Evolutionary conservation across 2,888 invertebrate genomes (phyloP).

Genomic region (Drosophila vallismaia): DNA sequence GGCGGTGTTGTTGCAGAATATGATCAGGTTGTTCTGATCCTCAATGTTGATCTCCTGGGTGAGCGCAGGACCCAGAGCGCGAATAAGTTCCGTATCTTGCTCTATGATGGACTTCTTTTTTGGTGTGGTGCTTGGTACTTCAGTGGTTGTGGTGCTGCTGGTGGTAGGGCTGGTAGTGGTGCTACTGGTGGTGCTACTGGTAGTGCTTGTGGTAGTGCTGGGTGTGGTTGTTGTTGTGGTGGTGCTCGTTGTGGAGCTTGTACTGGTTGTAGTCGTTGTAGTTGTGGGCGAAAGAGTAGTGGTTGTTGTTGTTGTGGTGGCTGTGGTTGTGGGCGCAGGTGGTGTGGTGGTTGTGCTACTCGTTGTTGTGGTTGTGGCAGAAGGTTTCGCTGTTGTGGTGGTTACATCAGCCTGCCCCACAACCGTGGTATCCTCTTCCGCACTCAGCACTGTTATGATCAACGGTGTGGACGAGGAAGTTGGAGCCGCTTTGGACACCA

Average conservation of each 20-base stretch:
- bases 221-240: constrained; percentile 31
- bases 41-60: constrained; percentile 78
- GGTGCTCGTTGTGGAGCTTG: constrained; percentile 25
- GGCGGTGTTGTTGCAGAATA: constrained; percentile 83
- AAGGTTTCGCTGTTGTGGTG: constrained; percentile 24
- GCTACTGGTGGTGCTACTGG: constrained; percentile 12
- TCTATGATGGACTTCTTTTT: constrained; percentile 66
- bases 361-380: constrained; percentile 27
- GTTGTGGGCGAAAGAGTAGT: constrained; percentile 17
- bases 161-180: constrained; percentile 27
- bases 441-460: constrained; percentile 80
- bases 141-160: constrained; percentile 30
- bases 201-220: constrained; percentile 27
- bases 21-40: constrained; percentile 81
- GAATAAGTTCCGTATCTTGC: constrained; percentile 72
- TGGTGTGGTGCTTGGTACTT: constrained; percentile 22
- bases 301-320: constrained; percentile 16
- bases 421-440: constrained; percentile 72
- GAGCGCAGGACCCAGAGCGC: constrained; percentile 74
- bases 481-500: constrained; percentile 36
- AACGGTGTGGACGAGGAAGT: constrained; percentile 75
- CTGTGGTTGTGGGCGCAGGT: constrained; percentile 17
- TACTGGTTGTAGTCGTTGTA: constrained; percentile 19
- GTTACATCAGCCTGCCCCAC: constrained; percentile 24
- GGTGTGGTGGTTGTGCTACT: constrained; percentile 19